Evolutionary conservation across 2,797 vertebrate genomes (phyloP), one percentile per base, ranked within the genome.

Genomic region (Bradypus variegatus): DNA sequence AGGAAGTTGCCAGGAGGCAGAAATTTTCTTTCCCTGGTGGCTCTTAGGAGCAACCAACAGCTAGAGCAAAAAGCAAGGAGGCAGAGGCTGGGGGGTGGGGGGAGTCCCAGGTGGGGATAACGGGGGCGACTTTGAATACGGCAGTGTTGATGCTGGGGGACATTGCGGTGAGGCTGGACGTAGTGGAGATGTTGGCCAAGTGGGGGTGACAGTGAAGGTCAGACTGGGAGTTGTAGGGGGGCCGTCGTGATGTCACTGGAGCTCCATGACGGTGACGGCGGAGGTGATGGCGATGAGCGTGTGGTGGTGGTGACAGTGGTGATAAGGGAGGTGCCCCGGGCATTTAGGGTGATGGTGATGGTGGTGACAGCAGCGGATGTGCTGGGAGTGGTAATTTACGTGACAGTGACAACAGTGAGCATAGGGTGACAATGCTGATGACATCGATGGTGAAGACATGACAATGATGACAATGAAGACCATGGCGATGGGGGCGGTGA

Each of bases 101-200:
- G 62, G 41, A 1, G 3, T 2, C 7, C 15, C 18, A 16, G 45
- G 7, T 2, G 9, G 70, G 4, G n/a, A 31, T 1, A 8, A 8
- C 1, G 3, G 25, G 55, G 48, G 8, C 45, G 0, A 29, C 13
- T 0, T 0, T 2, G 41, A 62, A 8, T 1, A 3, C 0, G 21
- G 45, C 53, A 8, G 0, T 11, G 21, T 81, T 1, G 33, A 1
- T 5, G 5, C 1, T 0, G 5, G 62, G 0, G 0, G 29, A 0
- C 1, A 14, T 0, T 21, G 55, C 55, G 14, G 6, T 33, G 23
- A 27, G 3, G 86, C 50, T n/a, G 27, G 6, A 14, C 1, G 13
- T 4, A 3, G 3, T 0, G 25, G 25, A 18, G 6, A 6, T 1
- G 2, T 2, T 7, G 16, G 29, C 27, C 7, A 2, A 25, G 15